These are phyloP conservation scores for Ochotona princeps DNA, from an alignment of 2,113 vertebrate species.

Conservation along the genomic window DNA sequence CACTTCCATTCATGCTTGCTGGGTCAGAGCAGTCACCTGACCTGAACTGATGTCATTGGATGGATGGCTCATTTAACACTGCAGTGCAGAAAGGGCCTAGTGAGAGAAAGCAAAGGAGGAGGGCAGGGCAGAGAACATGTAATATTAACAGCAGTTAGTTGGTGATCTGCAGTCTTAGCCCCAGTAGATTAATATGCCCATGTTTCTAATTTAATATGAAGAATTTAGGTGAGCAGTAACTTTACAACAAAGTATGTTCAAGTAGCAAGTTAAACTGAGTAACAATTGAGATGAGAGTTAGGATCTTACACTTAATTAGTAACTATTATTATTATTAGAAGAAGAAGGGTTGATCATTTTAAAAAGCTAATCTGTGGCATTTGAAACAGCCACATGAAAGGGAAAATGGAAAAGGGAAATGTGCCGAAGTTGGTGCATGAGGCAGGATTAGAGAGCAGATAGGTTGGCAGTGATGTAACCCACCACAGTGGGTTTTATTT, in stretches of 20 bases:
- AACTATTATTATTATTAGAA: slow-evolving; percentile 4
- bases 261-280: slow-evolving; percentile 9
- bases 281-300: background rate
- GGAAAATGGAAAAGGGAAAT: background rate
- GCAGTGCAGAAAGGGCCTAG: background rate
- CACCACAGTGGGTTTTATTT: background rate
- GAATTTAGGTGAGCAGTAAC: background rate
- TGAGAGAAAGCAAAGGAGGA: background rate
- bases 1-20: background rate
- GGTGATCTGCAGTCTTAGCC: slow-evolving; percentile 4
- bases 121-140: background rate
- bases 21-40: background rate
- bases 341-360: background rate
- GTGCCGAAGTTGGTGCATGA: background rate
- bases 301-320: background rate
- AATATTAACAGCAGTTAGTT: background rate
- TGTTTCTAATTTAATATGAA: slow-evolving; percentile 16
- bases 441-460: background rate
- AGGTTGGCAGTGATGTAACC: background rate
- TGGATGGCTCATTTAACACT: background rate
- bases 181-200: background rate
- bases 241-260: background rate
- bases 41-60: too few species aligned
- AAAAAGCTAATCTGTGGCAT: background rate
- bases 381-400: background rate